Conservation (phyloP, 2,888 invertebrate genomes). For the Nephrotoma guestfalica region DNA sequence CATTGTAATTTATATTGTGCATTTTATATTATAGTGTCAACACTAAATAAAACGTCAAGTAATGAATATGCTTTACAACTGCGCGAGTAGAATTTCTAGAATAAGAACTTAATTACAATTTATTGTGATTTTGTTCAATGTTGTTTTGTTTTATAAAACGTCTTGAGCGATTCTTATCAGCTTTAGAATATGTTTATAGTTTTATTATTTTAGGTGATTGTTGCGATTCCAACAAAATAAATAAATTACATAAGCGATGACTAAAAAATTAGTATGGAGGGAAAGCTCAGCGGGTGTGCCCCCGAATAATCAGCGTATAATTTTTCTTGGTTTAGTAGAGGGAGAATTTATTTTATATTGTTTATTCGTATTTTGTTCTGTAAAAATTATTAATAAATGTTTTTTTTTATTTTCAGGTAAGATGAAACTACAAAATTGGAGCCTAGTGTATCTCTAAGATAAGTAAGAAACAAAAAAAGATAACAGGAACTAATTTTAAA, state of each 20-base stretch:
- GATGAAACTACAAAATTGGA: too few relatives aligned
- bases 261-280: not conserved
- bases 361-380: too few relatives aligned
- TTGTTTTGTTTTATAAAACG: not conserved
- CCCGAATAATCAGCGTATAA: not conserved
- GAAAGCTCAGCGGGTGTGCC: not conserved
- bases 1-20: not conserved
- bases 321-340: not conserved
- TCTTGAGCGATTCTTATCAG: not conserved
- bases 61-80: not conserved
- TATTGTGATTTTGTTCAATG: not conserved
- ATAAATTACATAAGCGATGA: not conserved
- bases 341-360: not conserved
- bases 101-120: not conserved
- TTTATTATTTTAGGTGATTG: not conserved
- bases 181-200: not conserved
- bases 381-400: too few relatives aligned
- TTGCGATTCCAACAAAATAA: not conserved
- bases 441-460: too few relatives aligned
- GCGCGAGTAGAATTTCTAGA: not conserved
- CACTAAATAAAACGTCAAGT: not conserved
- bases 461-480: too few relatives aligned
- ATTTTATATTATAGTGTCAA: not conserved
- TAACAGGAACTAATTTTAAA: too few relatives aligned
- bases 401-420: too few relatives aligned